phyloP scores from a whole-genome alignment of 2,888 invertebrate species.

The Himalopsyche anomala region DNA sequence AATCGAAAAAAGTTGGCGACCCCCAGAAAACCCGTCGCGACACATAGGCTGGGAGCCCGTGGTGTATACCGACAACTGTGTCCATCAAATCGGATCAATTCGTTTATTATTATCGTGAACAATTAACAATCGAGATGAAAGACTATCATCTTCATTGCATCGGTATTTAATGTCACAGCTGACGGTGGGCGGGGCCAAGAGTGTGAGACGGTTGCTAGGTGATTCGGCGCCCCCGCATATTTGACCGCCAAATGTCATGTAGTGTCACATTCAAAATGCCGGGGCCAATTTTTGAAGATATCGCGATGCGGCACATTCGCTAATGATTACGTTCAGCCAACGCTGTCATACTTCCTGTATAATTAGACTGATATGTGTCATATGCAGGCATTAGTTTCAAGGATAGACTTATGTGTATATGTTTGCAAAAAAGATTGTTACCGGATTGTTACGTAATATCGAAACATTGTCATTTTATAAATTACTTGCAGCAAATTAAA shows the following conservation, averaged over 20 bases:
- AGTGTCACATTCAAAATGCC: constrained; percentile 29
- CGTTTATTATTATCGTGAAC: no score
- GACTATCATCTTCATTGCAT: neutral
- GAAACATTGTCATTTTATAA: neutral
- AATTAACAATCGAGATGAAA: no score
- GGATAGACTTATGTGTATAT: neutral
- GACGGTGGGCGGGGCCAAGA: neutral
- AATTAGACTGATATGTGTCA: constrained; percentile 26
- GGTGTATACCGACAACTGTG: no score
- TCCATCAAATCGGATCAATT: no score
- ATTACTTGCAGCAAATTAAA: no score
- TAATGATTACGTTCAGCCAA: neutral
- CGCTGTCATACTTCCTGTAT: constrained; percentile 29
- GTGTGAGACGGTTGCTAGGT: constrained; percentile 30
- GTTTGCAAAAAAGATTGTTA: neutral
- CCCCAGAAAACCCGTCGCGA: no score
- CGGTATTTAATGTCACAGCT: neutral
- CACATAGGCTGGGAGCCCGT: no score
- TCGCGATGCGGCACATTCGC: neutral
- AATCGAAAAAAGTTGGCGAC: no score
- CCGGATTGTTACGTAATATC: neutral
- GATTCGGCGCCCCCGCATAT: neutral
- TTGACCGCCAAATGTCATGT: constrained; percentile 39
- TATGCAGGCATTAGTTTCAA: neutral
- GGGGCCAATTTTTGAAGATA: constrained; percentile 6